Evolutionary conservation across 2,797 vertebrate genomes (phyloP).

Genomic region (Pelobates cultripes): DNA sequence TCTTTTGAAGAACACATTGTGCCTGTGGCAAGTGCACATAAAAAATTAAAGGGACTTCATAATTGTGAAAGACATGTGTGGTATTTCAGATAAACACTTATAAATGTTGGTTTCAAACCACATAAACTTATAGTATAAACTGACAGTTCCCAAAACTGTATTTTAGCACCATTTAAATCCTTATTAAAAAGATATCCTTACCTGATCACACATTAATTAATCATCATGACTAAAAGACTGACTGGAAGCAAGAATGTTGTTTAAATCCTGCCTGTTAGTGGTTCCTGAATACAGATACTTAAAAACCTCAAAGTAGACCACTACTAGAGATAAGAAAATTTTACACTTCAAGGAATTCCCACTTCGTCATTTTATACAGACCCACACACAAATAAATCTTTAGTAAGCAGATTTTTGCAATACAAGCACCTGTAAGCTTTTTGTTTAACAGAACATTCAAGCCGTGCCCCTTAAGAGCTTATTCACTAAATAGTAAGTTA

Average conservation of each 20-base stretch:
- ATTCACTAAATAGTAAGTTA: too few species aligned
- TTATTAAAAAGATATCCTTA: not conserved
- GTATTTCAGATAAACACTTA: slow-evolving; percentile 23
- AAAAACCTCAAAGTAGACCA: too few species aligned
- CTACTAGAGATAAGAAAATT: too few species aligned
- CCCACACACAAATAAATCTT: too few species aligned
- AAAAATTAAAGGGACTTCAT: slow-evolving; percentile 43
- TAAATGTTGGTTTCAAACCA: not conserved
- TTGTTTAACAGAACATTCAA: too few species aligned
- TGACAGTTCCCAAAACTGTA: not conserved
- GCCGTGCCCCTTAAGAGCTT: too few species aligned
- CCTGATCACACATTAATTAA: not conserved
- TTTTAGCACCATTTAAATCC: not conserved
- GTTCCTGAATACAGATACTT: too few species aligned
- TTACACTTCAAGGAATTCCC: too few species aligned
- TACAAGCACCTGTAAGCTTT: too few species aligned
- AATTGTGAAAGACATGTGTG: slow-evolving; percentile 36
- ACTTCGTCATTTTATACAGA: too few species aligned
- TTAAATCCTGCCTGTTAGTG: too few species aligned
- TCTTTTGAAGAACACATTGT: slow-evolving; percentile 41
- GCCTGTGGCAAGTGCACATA: slow-evolving; percentile 44
- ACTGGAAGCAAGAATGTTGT: not conserved
- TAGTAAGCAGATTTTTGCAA: too few species aligned
- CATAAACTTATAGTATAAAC: not conserved
- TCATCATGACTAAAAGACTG: not conserved